Evolutionary conservation across 2,888 invertebrate species (phyloP).

Genomic region (Cryptops parisi): DNA sequence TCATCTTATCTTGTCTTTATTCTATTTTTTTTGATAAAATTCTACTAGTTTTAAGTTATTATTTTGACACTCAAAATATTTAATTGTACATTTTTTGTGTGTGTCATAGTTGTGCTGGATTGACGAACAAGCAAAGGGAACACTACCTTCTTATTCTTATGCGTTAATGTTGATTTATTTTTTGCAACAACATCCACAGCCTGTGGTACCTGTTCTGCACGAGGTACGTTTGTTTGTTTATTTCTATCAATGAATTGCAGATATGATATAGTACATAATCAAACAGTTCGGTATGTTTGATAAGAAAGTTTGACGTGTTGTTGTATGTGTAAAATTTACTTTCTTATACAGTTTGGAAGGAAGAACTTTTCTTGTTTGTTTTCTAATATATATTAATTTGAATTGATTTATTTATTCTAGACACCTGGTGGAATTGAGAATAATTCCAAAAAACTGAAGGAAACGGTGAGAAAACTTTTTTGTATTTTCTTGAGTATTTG

Average conservation of each 20-base stretch:
- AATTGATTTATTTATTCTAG: too few species aligned
- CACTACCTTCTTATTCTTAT: conserved; percentile 37
- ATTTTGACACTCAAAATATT: neutral
- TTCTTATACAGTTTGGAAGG: too few species aligned
- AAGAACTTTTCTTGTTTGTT: too few species aligned
- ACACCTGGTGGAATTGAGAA: too few species aligned
- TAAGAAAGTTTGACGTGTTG: too few species aligned
- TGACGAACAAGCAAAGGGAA: conserved; percentile 35
- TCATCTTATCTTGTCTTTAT: neutral
- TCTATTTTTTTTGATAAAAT: neutral
- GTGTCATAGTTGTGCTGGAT: conserved; percentile 31
- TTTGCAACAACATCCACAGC: conserved; percentile 36
- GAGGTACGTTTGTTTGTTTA: conserved; percentile 5
- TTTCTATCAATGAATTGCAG: neutral
- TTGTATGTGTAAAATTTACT: too few species aligned
- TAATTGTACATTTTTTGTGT: conserved; percentile 5
- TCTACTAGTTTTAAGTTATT: neutral
- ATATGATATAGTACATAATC: too few species aligned
- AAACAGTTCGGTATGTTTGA: too few species aligned
- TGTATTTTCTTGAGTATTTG: too few species aligned
- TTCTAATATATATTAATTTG: too few species aligned
- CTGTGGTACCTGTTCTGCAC: conserved; percentile 34
- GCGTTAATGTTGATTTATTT: conserved; percentile 38
- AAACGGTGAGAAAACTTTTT: too few species aligned
- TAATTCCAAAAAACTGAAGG: too few species aligned